Percentiles rank a stretch among this genome's conserved stretches.
Evolutionary conservation across 1,140 invertebrate species (phyloP).

Genomic region (Ctenoplectra terminalis): DNA sequence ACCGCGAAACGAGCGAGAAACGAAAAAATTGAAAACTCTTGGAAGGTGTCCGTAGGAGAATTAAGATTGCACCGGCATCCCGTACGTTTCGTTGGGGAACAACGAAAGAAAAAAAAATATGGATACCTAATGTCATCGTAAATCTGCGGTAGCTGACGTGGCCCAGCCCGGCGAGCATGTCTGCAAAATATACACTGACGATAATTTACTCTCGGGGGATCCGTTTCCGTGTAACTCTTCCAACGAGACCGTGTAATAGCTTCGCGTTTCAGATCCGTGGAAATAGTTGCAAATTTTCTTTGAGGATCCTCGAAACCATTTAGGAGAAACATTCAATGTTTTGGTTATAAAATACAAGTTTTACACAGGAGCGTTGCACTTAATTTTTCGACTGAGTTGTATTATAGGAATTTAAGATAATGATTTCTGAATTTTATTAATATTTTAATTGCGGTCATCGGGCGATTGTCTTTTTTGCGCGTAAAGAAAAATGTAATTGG

Average conservation of each 20-base stretch:
- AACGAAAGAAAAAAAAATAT: slow-evolving; percentile 22
- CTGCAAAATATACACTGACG: slow-evolving; percentile 57
- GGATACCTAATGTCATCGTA: slow-evolving; percentile 63
- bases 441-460: too few species aligned
- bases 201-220: slow-evolving; percentile 57
- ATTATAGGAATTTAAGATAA: too few species aligned
- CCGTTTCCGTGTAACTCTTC: slow-evolving; percentile 23
- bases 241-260: slow-evolving; percentile 14
- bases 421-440: too few species aligned
- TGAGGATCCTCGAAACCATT: not conserved
- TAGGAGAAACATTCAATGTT: not conserved
- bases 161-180: slow-evolving; percentile 43
- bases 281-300: slow-evolving; percentile 1
- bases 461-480: too few species aligned
- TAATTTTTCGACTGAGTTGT: too few species aligned
- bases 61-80: slow-evolving; percentile 8
- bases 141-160: slow-evolving; percentile 47
- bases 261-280: not conserved
- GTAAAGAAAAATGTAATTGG: too few species aligned
- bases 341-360: not conserved
- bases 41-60: not conserved
- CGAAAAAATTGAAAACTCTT: not conserved
- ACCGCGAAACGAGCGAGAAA: not conserved
- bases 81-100: not conserved
- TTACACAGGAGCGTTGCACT: too few species aligned